phyloP scores from a whole-genome alignment of 2,888 invertebrate genomes.

The Alcis repandata region DNA sequence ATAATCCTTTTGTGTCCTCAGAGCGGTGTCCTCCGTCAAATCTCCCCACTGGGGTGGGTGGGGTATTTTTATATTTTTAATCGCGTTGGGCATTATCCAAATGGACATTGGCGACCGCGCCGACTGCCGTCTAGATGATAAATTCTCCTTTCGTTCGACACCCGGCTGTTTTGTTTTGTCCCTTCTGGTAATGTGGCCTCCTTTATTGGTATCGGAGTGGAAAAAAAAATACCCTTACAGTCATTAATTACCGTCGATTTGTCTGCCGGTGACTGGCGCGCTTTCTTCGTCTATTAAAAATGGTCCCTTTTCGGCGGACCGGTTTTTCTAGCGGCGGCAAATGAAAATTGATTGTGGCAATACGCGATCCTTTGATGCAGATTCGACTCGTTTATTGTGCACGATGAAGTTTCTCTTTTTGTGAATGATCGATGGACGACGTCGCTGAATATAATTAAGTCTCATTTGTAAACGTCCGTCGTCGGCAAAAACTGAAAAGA shows the following conservation, averaged over 20 bases:
- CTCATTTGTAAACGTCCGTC: conserved; percentile 50
- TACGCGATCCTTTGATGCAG: conserved; percentile 80
- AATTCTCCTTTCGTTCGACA: conserved; percentile 86
- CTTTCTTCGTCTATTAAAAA: conserved; percentile 82
- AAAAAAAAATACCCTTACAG: conserved; percentile 74
- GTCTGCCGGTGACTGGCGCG: conserved; percentile 82
- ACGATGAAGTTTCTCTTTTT: conserved; percentile 64
- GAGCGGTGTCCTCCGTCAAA: conserved; percentile 86
- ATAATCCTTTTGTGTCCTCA: conserved; percentile 87
- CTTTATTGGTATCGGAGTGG: conserved; percentile 77
- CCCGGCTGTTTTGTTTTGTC: conserved; percentile 79
- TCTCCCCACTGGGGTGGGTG: conserved; percentile 64
- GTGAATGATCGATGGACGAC: conserved; percentile 70
- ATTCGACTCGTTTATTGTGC: conserved; percentile 70
- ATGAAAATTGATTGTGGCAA: conserved; percentile 81
- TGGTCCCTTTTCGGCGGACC: conserved; percentile 66
- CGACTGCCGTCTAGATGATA: conserved; percentile 85
- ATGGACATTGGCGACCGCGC: conserved; percentile 85
- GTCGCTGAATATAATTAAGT: conserved; percentile 52
- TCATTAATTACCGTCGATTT: conserved; percentile 84
- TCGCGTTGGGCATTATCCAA: conserved; percentile 87
- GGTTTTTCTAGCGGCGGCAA: conserved; percentile 49
- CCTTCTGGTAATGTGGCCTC: conserved; percentile 75
- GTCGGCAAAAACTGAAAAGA: conserved; percentile 31
- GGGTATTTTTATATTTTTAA: conserved; percentile 87